Base-by-base conservation (phyloP, 2,888 invertebrate genomes). In the Ptychoptera contaminata region DNA sequence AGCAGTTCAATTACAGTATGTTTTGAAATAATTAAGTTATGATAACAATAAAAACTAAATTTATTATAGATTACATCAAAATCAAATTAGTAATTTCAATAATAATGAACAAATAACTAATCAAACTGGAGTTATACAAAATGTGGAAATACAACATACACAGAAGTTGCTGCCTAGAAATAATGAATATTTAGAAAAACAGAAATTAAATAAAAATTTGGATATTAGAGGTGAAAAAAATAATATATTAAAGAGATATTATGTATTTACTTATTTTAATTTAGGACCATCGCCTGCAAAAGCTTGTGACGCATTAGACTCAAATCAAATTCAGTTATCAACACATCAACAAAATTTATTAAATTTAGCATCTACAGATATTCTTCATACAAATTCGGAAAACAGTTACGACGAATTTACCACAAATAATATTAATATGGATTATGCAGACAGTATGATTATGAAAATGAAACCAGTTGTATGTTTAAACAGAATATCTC, bases 231-330 rank as follows among this genome's bases (percentile, higher is more conserved):
- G 55, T 40, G 14, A 40, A 9, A 15, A 46, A 67, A 52, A 38
- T 2, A n/a, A 40, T 16, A 7, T 40, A 11, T 16, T 16, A 30
- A 14, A 30, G 5, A 12, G 2, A 9, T 40, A 14, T 40, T 23
- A 30, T n/a, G 8, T 34, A 10, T 4, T 6, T 34, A 34, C 10
- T 34, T 6, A n/a, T 34, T 10, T 34, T 34, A 6, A 34, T 40
- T n/a, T 16, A 40, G 72, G 73, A 10, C 72, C 74, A 50, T 74
- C 77, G 37, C 74, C 76, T 47, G 76, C 74, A 16, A 76, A 76
- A 63, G 76, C 75, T 15, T 74, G 74, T 53, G 72, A 73, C 46
- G 74, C 76, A 34, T 75, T 76, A 16, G 55, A 55, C 30, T 49
- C 54, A 1, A 53, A 52, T 53, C 54, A 53, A 49, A 52, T 51